Evolutionary conservation across 2,797 vertebrate genomes (phyloP), one percentile per base, ranked within the genome.

Genomic region (Rhadinocentrus ornatus): DNA sequence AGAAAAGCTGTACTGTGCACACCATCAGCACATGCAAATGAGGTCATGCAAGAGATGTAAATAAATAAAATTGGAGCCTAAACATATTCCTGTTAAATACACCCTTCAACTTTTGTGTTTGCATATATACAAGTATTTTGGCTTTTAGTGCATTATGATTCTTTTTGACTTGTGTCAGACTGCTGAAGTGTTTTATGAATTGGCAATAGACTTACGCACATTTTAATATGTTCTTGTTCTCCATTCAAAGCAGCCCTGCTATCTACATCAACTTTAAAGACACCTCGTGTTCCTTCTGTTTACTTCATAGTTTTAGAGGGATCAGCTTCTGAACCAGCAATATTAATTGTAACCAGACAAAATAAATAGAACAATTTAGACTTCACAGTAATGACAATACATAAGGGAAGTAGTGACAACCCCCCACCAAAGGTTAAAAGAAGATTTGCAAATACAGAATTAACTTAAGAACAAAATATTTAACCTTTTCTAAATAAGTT

Each of bases 11-110:
- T 81, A 88, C 56, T 77, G 72, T 89, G 90, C 86, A 88, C 80
- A 73, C 82, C 48, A 62, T 82, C 60, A 86, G 82, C 81, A 92
- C 92, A 90, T 93, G 92, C 92, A 87, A 81, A 88, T 31, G 20
- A 66, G 31, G 56, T 75, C 90, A 90, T 90, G 89, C 87, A 86
- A 75, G 22, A 71, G 56, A 41, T 75, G 60, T 74, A 79, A 78
- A 86, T 78, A 70, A 54, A 66, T 79, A 82, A 73, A 73, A 65
- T 41, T 59, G 61, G 24, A 71, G 44, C 75, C 66, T 71, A 61
- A 84, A 74, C 76, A 57, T 60, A 61, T 58, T 63, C 6, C 52
- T 62, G 53, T 77, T 73, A 56, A 73, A 83, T 72, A 67, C 66
- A 72, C 59, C 67, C 75, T 75, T 86, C 48, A 86, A 72, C 63